Evolutionary conservation across 2,888 invertebrate genomes (phyloP), one percentile per base, ranked within the genome.

Genomic region (Oxyteleia sp.): DNA sequence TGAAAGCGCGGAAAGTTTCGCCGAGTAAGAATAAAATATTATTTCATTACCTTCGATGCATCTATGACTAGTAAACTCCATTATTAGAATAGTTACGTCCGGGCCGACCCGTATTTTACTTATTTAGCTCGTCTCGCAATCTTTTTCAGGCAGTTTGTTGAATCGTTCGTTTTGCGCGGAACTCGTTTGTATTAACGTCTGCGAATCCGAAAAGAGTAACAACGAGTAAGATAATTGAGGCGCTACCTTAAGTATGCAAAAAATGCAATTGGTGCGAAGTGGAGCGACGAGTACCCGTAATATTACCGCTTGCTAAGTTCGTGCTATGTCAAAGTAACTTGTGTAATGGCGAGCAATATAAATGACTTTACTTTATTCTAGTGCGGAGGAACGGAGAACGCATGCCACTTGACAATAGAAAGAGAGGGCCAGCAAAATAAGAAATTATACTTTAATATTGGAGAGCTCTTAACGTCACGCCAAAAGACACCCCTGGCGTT

Each of bases 311-410:
- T 38, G 57, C 64, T 57, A 64, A 72, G 81, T 81, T 81, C 74
- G 68, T 74, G 74, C 68, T 47, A 66, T 43, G 75, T 81, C 81
- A 81, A 81, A 81, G 81, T 81, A 75, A 81, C 75, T 75, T 57
- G 68, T 63, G 81, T 74, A 74, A 81, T 74, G 61, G 74, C 61
- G 74, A 81, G 68, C 47, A 74, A 81, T 74, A 68, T 74, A 74
- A 81, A 74, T 53, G 68, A 43, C 63, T 63, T 68, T 75, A 75
- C 69, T 81, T 75, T 49, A 81, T 74, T 74, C 61, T 32, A 80
- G 72, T 45, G 59, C 53, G 13, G 32, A 29, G 41, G 47, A 45
- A 68, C 45, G 68, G 59, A 68, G 13, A 29, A 66, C 43, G 45
- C 66, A 66, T 47, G 26, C 57, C 51, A 16, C 57, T 59, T 64